Conservation (phyloP, 1,140 invertebrate species). For the Euwallacea fornicatus region DNA sequence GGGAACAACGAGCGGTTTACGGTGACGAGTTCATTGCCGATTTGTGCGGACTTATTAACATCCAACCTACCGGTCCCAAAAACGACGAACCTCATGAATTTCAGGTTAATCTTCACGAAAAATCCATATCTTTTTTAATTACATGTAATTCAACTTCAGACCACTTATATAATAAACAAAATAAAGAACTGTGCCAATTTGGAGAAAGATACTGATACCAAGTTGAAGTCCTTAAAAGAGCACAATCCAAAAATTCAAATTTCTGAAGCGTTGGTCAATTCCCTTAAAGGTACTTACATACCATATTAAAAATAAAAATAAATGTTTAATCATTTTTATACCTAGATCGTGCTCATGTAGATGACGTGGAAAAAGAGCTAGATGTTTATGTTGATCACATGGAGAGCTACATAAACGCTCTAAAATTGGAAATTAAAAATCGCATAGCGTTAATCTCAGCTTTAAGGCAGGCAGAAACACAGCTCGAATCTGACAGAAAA, state of each 20-base stretch:
- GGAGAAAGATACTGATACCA: conserved; percentile 68
- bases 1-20: conserved; percentile 88
- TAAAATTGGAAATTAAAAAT: conserved; percentile 82
- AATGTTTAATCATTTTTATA: background rate
- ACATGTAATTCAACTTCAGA: conserved; percentile 53
- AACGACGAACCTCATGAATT: conserved; percentile 66
- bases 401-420: conserved; percentile 76
- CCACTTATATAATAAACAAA: conserved; percentile 65
- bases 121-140: conserved; percentile 10
- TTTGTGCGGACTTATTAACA: conserved; percentile 76
- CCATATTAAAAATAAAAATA: background rate
- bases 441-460: conserved; percentile 73
- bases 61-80: conserved; percentile 71
- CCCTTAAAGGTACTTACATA: conserved; percentile 65
- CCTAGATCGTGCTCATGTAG: conserved; percentile 77
- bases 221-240: conserved; percentile 65
- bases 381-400: conserved; percentile 77
- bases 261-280: conserved; percentile 66
- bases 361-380: conserved; percentile 86
- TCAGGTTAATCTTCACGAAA: conserved; percentile 57
- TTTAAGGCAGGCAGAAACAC: conserved; percentile 78
- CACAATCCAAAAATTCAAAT: conserved; percentile 54
- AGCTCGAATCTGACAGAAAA: conserved; percentile 84
- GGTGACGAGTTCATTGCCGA: conserved; percentile 84
- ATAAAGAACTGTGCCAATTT: conserved; percentile 66